phyloP scores from a whole-genome alignment of 2,888 invertebrate genomes.

The Pollenia griseotomentosa region DNA sequence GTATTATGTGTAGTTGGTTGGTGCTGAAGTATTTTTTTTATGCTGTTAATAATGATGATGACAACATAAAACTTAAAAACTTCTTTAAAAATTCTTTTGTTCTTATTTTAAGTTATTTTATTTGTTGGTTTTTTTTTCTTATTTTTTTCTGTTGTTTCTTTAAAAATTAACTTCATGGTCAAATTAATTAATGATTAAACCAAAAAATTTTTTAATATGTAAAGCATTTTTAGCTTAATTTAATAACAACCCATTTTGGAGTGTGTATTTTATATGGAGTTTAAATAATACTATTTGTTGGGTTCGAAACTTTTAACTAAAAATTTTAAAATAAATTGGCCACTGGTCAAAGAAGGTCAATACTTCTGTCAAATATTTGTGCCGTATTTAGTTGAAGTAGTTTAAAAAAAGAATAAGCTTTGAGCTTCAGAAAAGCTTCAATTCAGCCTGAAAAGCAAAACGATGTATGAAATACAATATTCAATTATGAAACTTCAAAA shows the following conservation, averaged over 20 bases:
- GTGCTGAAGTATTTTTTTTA: not conserved
- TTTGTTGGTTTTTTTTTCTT: not conserved
- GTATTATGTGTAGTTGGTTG: not conserved
- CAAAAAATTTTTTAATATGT: constrained; percentile 24
- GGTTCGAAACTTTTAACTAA: too few relatives aligned
- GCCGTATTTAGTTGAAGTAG: too few relatives aligned
- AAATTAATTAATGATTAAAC: constrained; percentile 59
- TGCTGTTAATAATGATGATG: constrained; percentile 33
- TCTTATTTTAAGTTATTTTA: not conserved
- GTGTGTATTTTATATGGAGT: too few relatives aligned
- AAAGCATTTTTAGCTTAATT: not conserved
- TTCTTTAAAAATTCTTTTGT: constrained; percentile 44
- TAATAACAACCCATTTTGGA: constrained; percentile 6
- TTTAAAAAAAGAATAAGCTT: too few relatives aligned
- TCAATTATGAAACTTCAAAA: too few relatives aligned
- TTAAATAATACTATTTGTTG: too few relatives aligned
- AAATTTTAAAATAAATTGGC: too few relatives aligned
- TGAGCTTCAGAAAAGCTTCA: too few relatives aligned
- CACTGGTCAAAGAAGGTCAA: too few relatives aligned
- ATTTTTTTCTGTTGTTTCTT: constrained; percentile 14
- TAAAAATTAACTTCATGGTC: constrained; percentile 64
- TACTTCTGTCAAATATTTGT: too few relatives aligned
- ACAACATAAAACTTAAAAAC: constrained; percentile 32
- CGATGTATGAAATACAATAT: too few relatives aligned
- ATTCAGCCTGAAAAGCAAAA: too few relatives aligned